These are phyloP conservation scores for Raja brachyura DNA, from an alignment of 2,113 vertebrate genomes.

Conservation along the genomic window DNA sequence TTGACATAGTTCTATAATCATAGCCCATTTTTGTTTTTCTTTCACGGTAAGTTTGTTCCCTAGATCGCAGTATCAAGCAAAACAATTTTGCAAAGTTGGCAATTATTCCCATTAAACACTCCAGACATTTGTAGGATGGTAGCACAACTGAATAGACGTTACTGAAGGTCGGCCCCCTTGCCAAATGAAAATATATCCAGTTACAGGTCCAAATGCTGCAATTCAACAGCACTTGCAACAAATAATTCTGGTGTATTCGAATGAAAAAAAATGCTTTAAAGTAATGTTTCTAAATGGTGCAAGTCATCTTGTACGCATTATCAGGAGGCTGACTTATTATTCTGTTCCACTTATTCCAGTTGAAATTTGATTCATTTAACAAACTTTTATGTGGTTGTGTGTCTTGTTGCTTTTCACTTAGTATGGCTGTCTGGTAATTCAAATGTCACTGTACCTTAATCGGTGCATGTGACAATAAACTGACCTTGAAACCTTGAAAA, in stretches of 20 bases:
- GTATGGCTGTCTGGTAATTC: too few species aligned
- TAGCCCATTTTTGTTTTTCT: background rate
- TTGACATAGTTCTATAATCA: background rate
- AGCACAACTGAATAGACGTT: background rate
- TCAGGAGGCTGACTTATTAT: background rate
- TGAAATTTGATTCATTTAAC: background rate
- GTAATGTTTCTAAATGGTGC: background rate
- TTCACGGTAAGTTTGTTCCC: background rate
- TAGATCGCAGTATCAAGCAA: background rate
- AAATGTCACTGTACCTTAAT: too few species aligned
- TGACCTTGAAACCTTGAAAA: background rate
- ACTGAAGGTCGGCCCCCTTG: background rate
- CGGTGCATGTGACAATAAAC: too few species aligned
- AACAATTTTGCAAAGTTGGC: background rate
- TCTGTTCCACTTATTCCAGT: background rate
- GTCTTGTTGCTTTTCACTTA: too few species aligned
- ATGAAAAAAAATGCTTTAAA: background rate
- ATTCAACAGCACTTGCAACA: background rate
- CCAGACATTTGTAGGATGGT: background rate
- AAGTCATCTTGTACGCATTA: background rate
- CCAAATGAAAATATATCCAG: background rate
- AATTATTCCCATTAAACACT: background rate
- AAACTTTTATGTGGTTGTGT: background rate
- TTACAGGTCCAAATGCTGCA: background rate
- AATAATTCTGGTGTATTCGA: background rate